A percentile compares a stretch with the other conserved stretches of the same genome.
These are phyloP conservation scores for Girardinus metallicus DNA, from an alignment of 2,797 vertebrate genomes.

Conservation along the genomic window DNA sequence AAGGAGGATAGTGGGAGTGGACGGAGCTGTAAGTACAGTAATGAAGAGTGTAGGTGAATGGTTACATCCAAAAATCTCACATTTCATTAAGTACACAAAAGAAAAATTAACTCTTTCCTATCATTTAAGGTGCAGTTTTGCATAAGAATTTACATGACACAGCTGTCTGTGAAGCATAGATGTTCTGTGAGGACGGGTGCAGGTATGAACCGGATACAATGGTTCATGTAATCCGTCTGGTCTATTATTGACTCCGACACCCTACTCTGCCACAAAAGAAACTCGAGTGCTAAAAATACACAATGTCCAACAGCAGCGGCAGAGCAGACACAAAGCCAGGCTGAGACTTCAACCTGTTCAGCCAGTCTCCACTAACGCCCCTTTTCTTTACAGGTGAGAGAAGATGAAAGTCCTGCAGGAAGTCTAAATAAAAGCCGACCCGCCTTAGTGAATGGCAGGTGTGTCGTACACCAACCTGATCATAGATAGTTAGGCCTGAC, in stretches of 20 bases:
- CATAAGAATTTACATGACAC: slow-evolving; percentile 4
- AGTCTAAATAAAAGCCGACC: slow-evolving; percentile 56
- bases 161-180: slow-evolving; percentile 4
- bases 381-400: slow-evolving; percentile 65
- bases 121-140: background rate
- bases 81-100: background rate
- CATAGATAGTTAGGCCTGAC: slow-evolving; percentile 25
- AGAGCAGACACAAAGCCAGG: slow-evolving; percentile 64
- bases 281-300: slow-evolving; percentile 72
- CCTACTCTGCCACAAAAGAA: slow-evolving; percentile 73
- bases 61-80: background rate
- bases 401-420: slow-evolving; percentile 67
- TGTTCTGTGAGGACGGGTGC: slow-evolving; percentile 12
- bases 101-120: background rate
- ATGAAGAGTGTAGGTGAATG: background rate
- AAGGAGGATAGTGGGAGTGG: background rate
- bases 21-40: background rate
- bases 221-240: slow-evolving; percentile 41
- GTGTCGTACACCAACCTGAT: slow-evolving; percentile 46
- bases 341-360: slow-evolving; percentile 71
- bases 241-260: slow-evolving; percentile 71
- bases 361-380: slow-evolving; percentile 68
- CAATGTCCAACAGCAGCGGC: slow-evolving; percentile 48
- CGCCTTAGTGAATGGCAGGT: slow-evolving; percentile 50
- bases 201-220: slow-evolving; percentile 36